These are phyloP conservation scores for Manis pentadactyla DNA, from an alignment of 2,797 vertebrate species.

Conservation along the genomic window DNA sequence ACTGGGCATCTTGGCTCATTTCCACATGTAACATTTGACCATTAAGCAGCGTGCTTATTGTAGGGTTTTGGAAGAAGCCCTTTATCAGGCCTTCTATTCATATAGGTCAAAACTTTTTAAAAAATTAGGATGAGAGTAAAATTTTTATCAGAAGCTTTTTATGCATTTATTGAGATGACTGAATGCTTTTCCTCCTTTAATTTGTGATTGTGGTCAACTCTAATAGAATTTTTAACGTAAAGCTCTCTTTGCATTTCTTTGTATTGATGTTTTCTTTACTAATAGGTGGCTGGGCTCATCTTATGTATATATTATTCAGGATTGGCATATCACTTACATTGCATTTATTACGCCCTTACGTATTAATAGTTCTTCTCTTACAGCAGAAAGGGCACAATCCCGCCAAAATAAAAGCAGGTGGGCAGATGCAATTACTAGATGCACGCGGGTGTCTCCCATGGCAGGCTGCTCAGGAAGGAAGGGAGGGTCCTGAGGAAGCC, in stretches of 20 bases:
- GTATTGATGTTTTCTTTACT: background rate
- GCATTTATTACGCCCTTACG: background rate
- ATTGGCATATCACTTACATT: background rate
- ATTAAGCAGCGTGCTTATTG: background rate
- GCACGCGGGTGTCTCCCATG: rapidly evolving
- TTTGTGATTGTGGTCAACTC: background rate
- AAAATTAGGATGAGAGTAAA: background rate
- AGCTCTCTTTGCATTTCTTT: background rate
- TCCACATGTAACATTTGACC: background rate
- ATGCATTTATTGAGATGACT: background rate
- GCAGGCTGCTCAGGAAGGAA: background rate
- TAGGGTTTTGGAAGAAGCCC: background rate
- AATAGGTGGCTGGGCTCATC: background rate
- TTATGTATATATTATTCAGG: background rate
- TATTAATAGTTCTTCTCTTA: background rate
- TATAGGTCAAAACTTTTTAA: background rate
- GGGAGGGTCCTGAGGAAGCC: background rate
- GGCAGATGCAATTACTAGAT: background rate
- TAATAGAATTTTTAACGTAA: background rate
- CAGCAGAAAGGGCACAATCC: background rate
- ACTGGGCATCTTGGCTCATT: rapidly evolving
- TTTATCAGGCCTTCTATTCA: background rate
- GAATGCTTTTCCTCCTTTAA: background rate
- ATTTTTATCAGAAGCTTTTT: background rate
- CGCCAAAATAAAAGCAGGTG: background rate